Conservation (phyloP, 2,888 invertebrate species). For the Nephrotoma guestfalica region DNA sequence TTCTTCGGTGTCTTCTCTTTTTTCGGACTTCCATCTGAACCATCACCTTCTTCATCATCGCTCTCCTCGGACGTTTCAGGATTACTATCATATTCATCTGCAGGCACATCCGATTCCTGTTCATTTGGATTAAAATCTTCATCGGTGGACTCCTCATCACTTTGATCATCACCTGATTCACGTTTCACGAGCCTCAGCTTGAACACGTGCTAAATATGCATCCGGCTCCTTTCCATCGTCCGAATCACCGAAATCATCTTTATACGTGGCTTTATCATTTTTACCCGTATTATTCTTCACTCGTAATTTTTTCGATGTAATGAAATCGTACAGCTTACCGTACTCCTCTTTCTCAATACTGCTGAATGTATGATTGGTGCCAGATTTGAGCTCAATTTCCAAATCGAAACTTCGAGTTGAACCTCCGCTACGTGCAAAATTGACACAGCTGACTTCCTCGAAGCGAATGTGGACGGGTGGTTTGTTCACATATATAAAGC, state of each 20-base stretch:
- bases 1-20: no score
- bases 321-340: slow-evolving; percentile 88
- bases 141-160: slow-evolving; percentile 62
- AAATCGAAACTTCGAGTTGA: no score
- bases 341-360: slow-evolving; percentile 99
- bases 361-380: slow-evolving; percentile 82
- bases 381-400: no score
- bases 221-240: slow-evolving; percentile 91
- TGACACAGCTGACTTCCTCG: no score
- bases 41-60: slow-evolving; percentile 19
- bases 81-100: slow-evolving; percentile 53
- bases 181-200: slow-evolving; percentile 89
- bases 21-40: slow-evolving; percentile 28
- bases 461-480: no score
- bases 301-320: slow-evolving; percentile 80
- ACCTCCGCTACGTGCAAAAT: no score
- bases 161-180: slow-evolving; percentile 49
- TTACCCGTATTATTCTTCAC: slow-evolving; percentile 84
- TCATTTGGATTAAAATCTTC: slow-evolving; percentile 80
- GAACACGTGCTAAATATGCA: slow-evolving; percentile 89
- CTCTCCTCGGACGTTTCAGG: slow-evolving; percentile 29
- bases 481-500: slow-evolving; percentile 97
- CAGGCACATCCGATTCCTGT: slow-evolving; percentile 72
- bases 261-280: slow-evolving; percentile 63
- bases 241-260: slow-evolving; percentile 82